A percentile compares a stretch with the other conserved stretches of the same genome.
Conservation (phyloP, 2,113 vertebrate species). For the Edolisoma coerulescens region DNA sequence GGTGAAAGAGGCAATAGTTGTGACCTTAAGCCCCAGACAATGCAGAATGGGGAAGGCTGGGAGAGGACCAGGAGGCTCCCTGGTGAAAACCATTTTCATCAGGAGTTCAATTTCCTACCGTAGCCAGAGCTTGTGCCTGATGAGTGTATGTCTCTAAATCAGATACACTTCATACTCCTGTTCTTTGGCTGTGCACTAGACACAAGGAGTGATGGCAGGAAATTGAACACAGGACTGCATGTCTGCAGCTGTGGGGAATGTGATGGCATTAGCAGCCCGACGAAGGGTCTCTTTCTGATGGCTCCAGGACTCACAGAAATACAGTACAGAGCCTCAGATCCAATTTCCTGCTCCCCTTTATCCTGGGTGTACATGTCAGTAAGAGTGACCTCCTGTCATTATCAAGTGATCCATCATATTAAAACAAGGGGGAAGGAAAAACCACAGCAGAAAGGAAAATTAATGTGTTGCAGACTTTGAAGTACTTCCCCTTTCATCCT, state of each 20-base stretch:
- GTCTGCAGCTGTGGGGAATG: neutral
- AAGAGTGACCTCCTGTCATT: neutral
- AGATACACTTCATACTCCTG: constrained; percentile 22
- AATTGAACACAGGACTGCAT: constrained; percentile 22
- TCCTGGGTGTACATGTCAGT: neutral
- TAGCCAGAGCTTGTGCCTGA: neutral
- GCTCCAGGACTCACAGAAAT: neutral
- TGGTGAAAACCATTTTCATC: neutral
- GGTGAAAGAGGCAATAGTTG: neutral
- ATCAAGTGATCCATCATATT: constrained; percentile 53
- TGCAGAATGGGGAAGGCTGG: neutral
- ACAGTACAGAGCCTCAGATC: neutral
- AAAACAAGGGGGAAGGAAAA: constrained; percentile 30
- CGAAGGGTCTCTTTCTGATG: constrained; percentile 1
- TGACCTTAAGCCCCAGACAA: neutral
- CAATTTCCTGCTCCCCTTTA: constrained; percentile 60
- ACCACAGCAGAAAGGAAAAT: neutral
- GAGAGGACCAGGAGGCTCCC: neutral
- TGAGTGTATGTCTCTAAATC: neutral
- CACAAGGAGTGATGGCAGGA: constrained; percentile 33
- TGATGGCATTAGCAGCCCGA: neutral
- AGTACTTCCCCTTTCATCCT: constrained; percentile 12
- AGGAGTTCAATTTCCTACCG: constrained; percentile 19
- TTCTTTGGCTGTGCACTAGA: neutral
- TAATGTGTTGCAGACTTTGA: constrained; percentile 42